These are phyloP conservation scores for Leptarthrus brevirostris DNA, from an alignment of 2,888 invertebrate species.

Conservation along the genomic window DNA sequence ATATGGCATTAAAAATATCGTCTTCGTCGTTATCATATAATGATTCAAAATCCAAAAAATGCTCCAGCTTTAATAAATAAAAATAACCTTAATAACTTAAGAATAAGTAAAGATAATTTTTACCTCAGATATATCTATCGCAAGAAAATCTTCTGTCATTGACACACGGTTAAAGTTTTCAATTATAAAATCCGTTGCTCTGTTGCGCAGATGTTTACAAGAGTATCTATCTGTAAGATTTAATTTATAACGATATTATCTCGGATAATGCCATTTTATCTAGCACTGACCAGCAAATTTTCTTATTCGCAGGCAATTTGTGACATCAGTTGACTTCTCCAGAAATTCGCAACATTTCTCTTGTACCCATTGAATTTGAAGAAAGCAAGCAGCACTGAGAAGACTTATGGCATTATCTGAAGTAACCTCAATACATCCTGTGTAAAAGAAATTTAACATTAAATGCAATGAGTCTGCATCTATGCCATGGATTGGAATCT, in stretches of 20 bases:
- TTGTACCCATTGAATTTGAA: constrained; percentile 52
- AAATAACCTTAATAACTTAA: no score
- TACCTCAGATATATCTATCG: constrained; percentile 50
- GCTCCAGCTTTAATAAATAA: background rate
- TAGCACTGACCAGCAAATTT: constrained; percentile 50
- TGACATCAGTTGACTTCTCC: constrained; percentile 38
- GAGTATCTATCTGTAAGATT: constrained; percentile 57
- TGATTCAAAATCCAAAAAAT: background rate
- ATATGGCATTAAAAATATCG: constrained; percentile 57
- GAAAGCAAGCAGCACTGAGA: constrained; percentile 46
- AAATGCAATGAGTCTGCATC: constrained; percentile 31
- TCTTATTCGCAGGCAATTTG: constrained; percentile 51
- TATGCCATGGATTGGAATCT: constrained; percentile 47
- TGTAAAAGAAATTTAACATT: constrained; percentile 51
- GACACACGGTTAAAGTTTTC: constrained; percentile 59
- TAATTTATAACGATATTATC: no score
- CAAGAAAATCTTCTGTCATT: constrained; percentile 58
- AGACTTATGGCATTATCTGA: constrained; percentile 51
- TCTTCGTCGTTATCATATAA: constrained; percentile 56
- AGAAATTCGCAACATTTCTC: constrained; percentile 51
- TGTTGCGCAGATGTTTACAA: constrained; percentile 56
- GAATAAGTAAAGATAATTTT: background rate
- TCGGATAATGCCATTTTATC: background rate
- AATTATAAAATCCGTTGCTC: constrained; percentile 58
- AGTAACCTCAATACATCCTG: constrained; percentile 48